A percentile compares a stretch with the other conserved stretches of the same genome.
These are phyloP conservation scores for Azemiops feae DNA, from an alignment of 2,113 vertebrate genomes.

Conservation along the genomic window DNA sequence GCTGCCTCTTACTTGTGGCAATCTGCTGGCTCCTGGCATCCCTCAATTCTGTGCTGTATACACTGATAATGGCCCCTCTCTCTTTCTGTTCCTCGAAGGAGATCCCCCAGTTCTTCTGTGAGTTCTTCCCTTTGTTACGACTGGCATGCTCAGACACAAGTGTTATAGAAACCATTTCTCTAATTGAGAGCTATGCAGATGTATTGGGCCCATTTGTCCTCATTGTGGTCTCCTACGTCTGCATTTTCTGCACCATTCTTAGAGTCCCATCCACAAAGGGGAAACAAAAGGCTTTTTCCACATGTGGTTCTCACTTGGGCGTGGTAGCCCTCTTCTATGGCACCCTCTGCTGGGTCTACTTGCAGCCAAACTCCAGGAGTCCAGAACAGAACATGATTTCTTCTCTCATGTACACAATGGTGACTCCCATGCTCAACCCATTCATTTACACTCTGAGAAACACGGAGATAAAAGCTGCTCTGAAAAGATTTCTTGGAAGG, in stretches of 20 bases:
- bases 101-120: constrained; percentile 54
- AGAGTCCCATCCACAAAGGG: neutral
- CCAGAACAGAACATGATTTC: neutral
- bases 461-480: constrained; percentile 14
- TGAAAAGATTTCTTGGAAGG: neutral
- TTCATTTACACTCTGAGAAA: constrained; percentile 40
- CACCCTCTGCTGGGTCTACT: constrained; percentile 25
- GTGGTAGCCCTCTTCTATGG: constrained; percentile 24
- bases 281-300: neutral
- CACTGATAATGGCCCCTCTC: constrained; percentile 21
- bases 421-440: constrained; percentile 30
- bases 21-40: constrained; percentile 29
- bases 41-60: constrained; percentile 37
- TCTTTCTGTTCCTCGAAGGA: constrained; percentile 46
- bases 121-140: constrained; percentile 41
- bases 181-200: constrained; percentile 36
- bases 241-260: constrained; percentile 11
- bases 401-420: constrained; percentile 18
- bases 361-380: constrained; percentile 18
- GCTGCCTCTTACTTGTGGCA: constrained; percentile 11
- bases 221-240: constrained; percentile 28
- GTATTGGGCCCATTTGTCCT: constrained; percentile 45
- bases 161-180: constrained; percentile 21
- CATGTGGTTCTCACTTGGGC: constrained; percentile 11
- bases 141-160: constrained; percentile 42